Evolutionary conservation across 2,888 invertebrate genomes (phyloP).

Genomic region (Eupithecia exiguata): DNA sequence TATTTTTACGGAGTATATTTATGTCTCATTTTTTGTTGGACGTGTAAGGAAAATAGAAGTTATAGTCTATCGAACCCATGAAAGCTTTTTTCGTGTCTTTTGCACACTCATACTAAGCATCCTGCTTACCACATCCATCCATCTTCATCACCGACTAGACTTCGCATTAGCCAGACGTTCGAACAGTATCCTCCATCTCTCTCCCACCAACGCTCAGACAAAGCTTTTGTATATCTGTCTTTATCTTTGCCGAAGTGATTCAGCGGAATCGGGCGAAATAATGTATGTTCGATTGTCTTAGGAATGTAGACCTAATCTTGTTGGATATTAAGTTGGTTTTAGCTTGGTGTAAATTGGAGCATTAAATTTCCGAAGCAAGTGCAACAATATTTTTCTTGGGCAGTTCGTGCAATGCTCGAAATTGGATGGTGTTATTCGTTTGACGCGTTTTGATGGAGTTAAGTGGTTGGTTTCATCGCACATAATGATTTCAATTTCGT

Average conservation of each 20-base stretch:
- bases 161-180: conserved; percentile 71
- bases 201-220: conserved; percentile 53
- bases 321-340: conserved; percentile 35
- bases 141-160: conserved; percentile 79
- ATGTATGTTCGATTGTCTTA: conserved; percentile 50
- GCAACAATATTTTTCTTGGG: conserved; percentile 71
- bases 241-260: conserved; percentile 71
- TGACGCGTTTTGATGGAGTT: conserved; percentile 58
- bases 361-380: conserved; percentile 73
- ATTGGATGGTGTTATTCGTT: conserved; percentile 66
- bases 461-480: conserved; percentile 61
- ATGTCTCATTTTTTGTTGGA: background rate
- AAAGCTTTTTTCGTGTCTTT: background rate
- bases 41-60: background rate
- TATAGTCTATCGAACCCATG: background rate
- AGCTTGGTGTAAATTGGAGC: conserved; percentile 42
- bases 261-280: conserved; percentile 66
- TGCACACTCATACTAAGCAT: conserved; percentile 47
- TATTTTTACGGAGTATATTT: background rate
- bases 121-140: conserved; percentile 73
- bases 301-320: conserved; percentile 8
- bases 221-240: conserved; percentile 57
- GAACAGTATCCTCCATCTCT: conserved; percentile 54
- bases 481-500: conserved; percentile 46
- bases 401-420: conserved; percentile 60